Evolutionary conservation across 2,888 invertebrate genomes (phyloP).

Genomic region (Drosophila hamatofila): DNA sequence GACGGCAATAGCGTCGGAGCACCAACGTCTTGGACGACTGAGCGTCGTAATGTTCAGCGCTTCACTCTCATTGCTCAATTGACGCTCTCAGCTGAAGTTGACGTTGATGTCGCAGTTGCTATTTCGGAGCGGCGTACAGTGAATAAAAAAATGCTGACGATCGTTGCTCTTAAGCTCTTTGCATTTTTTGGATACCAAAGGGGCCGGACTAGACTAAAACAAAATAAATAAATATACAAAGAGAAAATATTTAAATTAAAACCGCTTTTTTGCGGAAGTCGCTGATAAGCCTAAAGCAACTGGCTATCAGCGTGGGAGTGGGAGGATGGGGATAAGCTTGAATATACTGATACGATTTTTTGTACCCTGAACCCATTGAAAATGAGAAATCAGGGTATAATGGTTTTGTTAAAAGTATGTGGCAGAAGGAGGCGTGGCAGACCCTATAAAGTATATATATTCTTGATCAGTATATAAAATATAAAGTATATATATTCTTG

Average conservation of each 20-base stretch:
- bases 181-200: conserved; percentile 3
- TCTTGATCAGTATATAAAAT: too few relatives aligned
- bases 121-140: conserved; percentile 34
- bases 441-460: too few relatives aligned
- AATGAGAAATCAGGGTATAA: too few relatives aligned
- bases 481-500: too few relatives aligned
- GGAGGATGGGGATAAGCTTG: neutral
- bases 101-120: conserved; percentile 19
- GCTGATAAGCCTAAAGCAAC: conserved; percentile 34
- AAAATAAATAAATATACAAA: conserved; percentile 8
- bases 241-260: conserved; percentile 10
- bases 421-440: too few relatives aligned
- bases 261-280: conserved; percentile 41
- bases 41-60: conserved; percentile 63
- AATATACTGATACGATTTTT: neutral
- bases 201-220: conserved; percentile 30
- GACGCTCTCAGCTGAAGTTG: conserved; percentile 36
- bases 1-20: conserved; percentile 13
- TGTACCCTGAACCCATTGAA: too few relatives aligned
- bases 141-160: conserved; percentile 39
- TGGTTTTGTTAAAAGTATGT: too few relatives aligned
- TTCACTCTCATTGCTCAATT: conserved; percentile 55
- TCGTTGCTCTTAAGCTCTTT: conserved; percentile 33
- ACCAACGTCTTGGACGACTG: conserved; percentile 38
- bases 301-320: neutral